Percentiles rank a stretch among this genome's conserved stretches.
phyloP scores from a whole-genome alignment of 1,140 invertebrate species.

The Parasteatoda tepidariorum region DNA sequence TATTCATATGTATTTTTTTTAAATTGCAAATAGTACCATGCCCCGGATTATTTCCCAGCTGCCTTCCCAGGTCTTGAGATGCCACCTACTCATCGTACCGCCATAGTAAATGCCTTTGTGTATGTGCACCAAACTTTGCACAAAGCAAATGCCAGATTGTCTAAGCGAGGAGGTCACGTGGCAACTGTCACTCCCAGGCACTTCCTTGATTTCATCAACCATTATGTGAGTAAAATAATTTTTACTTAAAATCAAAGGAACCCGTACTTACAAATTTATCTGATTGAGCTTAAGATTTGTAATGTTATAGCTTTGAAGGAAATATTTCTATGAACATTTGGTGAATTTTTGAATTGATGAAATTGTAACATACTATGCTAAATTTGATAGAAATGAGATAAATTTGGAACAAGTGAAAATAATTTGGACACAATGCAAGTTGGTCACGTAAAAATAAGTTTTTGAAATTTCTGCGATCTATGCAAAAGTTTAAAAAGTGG shows the following conservation, averaged over 20 bases:
- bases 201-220: slow-evolving; percentile 99
- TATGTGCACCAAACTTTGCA: slow-evolving; percentile 98
- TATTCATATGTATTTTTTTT: slow-evolving; percentile 44
- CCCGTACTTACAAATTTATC: not conserved
- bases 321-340: too few species aligned
- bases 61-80: slow-evolving; percentile 82
- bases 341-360: too few species aligned
- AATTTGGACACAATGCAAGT: too few species aligned
- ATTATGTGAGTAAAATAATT: slow-evolving; percentile 78
- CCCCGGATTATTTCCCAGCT: slow-evolving; percentile 89
- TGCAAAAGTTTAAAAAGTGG: too few species aligned
- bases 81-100: slow-evolving; percentile 82
- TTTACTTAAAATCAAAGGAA: not conserved
- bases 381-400: too few species aligned
- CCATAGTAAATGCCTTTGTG: slow-evolving; percentile 97
- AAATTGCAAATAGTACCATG: slow-evolving; percentile 84
- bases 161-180: slow-evolving; percentile 91
- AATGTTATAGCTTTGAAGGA: too few species aligned
- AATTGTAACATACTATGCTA: too few species aligned
- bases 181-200: slow-evolving; percentile 98
- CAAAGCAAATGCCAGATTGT: slow-evolving; percentile 88
- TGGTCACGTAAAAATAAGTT: too few species aligned
- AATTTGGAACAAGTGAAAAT: too few species aligned
- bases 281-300: not conserved
- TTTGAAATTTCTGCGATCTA: too few species aligned